These are phyloP conservation scores for Rhabdornis inornatus DNA, from an alignment of 2,113 vertebrate genomes.

Conservation along the genomic window DNA sequence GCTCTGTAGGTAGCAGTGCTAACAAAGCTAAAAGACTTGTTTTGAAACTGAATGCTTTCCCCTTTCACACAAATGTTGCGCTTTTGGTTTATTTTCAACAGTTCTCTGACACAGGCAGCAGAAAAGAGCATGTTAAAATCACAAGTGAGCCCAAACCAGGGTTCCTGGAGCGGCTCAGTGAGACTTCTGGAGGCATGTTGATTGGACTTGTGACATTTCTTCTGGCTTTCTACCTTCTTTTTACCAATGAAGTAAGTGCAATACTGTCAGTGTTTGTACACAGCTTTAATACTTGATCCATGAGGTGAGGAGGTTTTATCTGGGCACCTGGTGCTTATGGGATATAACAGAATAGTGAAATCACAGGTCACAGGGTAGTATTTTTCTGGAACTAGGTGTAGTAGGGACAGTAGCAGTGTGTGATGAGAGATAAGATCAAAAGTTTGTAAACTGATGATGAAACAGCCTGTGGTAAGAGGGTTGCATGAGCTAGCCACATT, in stretches of 20 bases:
- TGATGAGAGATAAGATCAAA: not conserved
- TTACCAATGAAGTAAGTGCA: constrained; percentile 90
- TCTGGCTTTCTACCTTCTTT: constrained; percentile 90
- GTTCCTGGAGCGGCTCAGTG: constrained; percentile 90
- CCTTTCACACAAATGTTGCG: not conserved
- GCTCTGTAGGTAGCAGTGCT: not conserved
- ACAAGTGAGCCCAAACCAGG: constrained; percentile 77
- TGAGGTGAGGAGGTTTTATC: not conserved
- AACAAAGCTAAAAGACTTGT: not conserved
- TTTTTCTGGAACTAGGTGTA: not conserved
- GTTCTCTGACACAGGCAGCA: constrained; percentile 58
- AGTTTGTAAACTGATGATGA: not conserved
- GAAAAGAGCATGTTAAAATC: constrained; percentile 78
- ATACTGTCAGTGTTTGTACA: not conserved
- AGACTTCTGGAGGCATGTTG: constrained; percentile 86
- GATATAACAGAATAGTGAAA: not conserved
- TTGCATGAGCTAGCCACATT: not conserved
- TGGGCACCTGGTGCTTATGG: not conserved
- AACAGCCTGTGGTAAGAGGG: not conserved
- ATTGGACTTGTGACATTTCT: constrained; percentile 83
- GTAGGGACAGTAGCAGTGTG: not conserved
- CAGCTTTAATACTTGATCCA: not conserved
- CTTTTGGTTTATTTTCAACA: not conserved
- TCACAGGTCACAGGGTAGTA: not conserved
- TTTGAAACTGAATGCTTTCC: not conserved